Base-by-base conservation (phyloP, 2,888 invertebrate species). In the Archaeoteleia sp. region DNA sequence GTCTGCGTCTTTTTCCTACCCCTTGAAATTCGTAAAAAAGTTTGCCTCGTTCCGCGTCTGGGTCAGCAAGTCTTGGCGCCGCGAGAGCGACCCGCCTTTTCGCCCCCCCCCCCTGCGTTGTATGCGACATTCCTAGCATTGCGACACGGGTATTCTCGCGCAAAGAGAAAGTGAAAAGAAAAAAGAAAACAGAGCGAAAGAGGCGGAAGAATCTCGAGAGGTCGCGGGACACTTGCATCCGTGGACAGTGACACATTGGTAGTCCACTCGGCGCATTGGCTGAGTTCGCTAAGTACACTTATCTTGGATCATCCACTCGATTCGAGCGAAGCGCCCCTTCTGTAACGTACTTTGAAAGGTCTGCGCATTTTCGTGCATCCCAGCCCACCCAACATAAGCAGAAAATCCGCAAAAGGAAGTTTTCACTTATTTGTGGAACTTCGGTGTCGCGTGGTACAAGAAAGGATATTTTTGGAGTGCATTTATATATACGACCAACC, bases 41-140 rank as follows among this genome's bases (percentile, higher is more conserved):
- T n/a, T n/a, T n/a, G n/a, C n/a, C n/a, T n/a, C 13, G 7, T 15
- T 23, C 8, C 7, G 13, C 27, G 67, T 62, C 61, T 67, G 57
- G 67, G 40, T 57, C 51, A 55, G 42, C 46, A 30, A 66, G 35
- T 45, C 27, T 20, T 61, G 57, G 55, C 57, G 61, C 61, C 65
- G 40, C 51, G n/a, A n/a, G n/a, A n/a, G n/a, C n/a, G n/a, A n/a
- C n/a, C n/a, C n/a, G n/a, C 42, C 43, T 60, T 55, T 63, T 49
- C 48, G 35, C 14, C 20, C 5, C 9, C 13, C 14, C n/a, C n/a
- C n/a, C n/a, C n/a, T n/a, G n/a, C n/a, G n/a, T n/a, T n/a, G n/a
- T n/a, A n/a, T n/a, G n/a, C 40, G 8, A 27, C 43, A 25, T 15
- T 30, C 6, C 3, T 12, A 1, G 30, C 14, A 30, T 45, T 29